Evolutionary conservation across 2,113 vertebrate species (phyloP), one percentile per base, ranked within the genome.

Genomic region (Axis porcinus): DNA sequence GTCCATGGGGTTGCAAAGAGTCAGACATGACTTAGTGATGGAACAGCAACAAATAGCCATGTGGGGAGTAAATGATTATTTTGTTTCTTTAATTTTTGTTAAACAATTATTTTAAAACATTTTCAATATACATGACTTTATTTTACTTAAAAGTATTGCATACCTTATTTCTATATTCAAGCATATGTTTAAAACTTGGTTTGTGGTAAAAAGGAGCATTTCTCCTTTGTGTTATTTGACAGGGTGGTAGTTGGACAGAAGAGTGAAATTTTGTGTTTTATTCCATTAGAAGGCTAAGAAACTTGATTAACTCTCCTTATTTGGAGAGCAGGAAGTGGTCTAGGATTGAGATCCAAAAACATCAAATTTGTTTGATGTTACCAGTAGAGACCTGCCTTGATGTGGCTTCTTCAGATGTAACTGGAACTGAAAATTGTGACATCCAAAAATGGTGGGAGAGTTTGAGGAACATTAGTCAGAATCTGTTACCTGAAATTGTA

Each of bases 301-400:
- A 84, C 86, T 94, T 97, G 97, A 97, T 86, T 98, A 74, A 93
- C 30, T 36, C 58, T 97, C 89, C 95, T 97, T 97, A 96, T 98
- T 94, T 95, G 96, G 97, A 95, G 94, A 94, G 89, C 94, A 97
- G 98, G 96, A 98, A 98, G 96, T 97, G 86, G 93, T 74, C 60
- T 95, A 74, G 54, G 50, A 84, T 40, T 91, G 62, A 95, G 86
- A 94, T 97, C 96, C 94, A 96, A 97, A 95, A 96, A 87, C 91
- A 92, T 90, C 81, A 92, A 47, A 86, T 97, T 70, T 97, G 91
- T 96, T 98, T 98, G 97, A 97, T 97, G 96, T 98, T 97, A 47
- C 95, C 74, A 93, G 89, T 87, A 60, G 89, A 79, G 79, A 97
- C 91, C 89, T 92, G 81, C 94, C 96, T 98, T 98, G 96, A 98